Evolutionary conservation across 2,113 vertebrate species (phyloP), one percentile per base, ranked within the genome.

Genomic region (Lophius piscatorius): DNA sequence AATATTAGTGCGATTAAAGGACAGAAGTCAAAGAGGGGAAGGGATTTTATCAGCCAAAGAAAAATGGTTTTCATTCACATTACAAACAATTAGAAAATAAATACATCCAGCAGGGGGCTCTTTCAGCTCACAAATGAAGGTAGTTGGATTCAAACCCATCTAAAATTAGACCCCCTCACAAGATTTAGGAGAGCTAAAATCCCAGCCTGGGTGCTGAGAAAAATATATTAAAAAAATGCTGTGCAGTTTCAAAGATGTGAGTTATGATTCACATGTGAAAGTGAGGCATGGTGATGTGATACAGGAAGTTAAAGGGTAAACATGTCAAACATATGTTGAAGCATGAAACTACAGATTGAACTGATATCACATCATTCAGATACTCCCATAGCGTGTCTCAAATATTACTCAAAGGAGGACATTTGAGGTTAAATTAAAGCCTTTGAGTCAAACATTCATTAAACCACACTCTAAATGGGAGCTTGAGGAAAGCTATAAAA

Each of bases 51-150:
- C 54, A 74, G 51, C 49, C 65, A 77, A 66, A 74, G 31, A 61
- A 66, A 72, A 21, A 50, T 51, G 24, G 46, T 76, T 73, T 39
- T 36, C 35, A 52, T 61, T 50, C 22, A 51, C 29, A 49, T 62
- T 28, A 28, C 29, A 56, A 63, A 54, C 28, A 54, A 23, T 22
- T 23, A 41, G 33, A 26, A 45, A 50, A 48, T 63, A 52, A 68
- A 69, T 26, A 41, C 3, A 31, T 74, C 82, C 88, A 90, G 80
- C 78, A 89, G 88, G 83, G 85, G 87, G 82, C 85, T 78, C 81
- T 82, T 83, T 81, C 20, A 61, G 63, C 83, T 71, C 84, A 89
- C 82, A 79, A 84, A 89, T 85, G 55, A 77, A 85, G 22, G 9
- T 17, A 52, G 62, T 16, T 60, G 21, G 54, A 61, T 20, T 61